Conservation (phyloP, 2,888 invertebrate species). For the Eristalis tenax region DNA sequence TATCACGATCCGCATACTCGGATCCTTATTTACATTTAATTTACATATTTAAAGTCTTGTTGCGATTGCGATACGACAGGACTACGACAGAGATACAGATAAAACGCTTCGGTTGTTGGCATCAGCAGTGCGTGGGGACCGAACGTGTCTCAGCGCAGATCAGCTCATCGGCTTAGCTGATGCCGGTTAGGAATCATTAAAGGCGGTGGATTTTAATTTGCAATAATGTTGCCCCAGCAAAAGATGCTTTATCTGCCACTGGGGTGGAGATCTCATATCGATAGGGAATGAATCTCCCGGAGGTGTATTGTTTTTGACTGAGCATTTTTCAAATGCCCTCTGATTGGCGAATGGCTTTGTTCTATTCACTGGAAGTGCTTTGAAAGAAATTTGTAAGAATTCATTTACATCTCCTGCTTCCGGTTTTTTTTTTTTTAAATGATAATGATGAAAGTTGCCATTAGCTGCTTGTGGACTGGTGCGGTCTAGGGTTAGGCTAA, state of each 20-base stretch:
- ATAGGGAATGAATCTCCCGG: constrained; percentile 22
- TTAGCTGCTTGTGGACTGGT: too few relatives aligned
- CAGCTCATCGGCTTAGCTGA: constrained; percentile 4
- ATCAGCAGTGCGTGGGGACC: constrained; percentile 33
- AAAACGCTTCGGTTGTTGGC: constrained; percentile 46
- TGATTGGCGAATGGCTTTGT: neutral
- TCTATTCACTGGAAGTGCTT: constrained; percentile 1
- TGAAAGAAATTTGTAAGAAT: too few relatives aligned
- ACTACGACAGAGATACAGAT: constrained; percentile 62
- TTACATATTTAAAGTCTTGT: constrained; percentile 72
- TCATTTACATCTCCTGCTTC: too few relatives aligned
- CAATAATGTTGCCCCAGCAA: constrained; percentile 43
- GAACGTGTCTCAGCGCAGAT: neutral
- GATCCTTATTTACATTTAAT: constrained; percentile 73
- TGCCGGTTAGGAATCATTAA: constrained; percentile 54
- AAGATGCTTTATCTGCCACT: constrained; percentile 40
- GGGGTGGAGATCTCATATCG: constrained; percentile 43
- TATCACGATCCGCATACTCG: constrained; percentile 71
- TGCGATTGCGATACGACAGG: constrained; percentile 72
- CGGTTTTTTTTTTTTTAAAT: too few relatives aligned
- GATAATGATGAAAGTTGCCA: too few relatives aligned
- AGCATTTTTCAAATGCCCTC: neutral
- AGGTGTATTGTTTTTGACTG: constrained; percentile 51
- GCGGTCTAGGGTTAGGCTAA: too few relatives aligned
- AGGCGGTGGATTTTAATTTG: constrained; percentile 57